Base-by-base conservation (phyloP, 2,113 vertebrate species). In the Myotis lucifugus region DNA sequence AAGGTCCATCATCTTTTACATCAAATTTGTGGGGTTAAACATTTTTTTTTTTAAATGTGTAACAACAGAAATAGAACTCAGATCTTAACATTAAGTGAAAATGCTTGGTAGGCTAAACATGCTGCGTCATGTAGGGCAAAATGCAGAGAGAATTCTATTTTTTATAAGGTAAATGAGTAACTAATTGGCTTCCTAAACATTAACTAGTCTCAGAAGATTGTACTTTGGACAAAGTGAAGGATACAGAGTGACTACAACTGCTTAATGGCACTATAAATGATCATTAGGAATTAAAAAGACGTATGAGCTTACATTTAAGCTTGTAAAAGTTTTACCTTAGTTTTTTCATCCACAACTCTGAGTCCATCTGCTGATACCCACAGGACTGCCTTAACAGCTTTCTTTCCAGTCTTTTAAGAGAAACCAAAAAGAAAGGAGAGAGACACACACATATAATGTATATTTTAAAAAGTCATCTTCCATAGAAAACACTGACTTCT, bases 291-390 rank as follows among this genome's bases (percentile, higher is more conserved):
- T 66, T 37, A 46, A 96, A 78, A 77, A 84, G 72, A 88, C 27
- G 86, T 0, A 89, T 6, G 73, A 78, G 73, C 12, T 92, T 50
- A 72, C 86, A 95, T 10, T 73, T 90, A 94, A 69, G 34, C 69
- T 52, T 74, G 77, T 29, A 59, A 88, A 96, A 96, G 64, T 93
- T 98, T 98, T 98, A 99, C 99, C 99, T 99, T 99, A 86, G 99
- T 99, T 98, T 99, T 99, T 97, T 99, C 99, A 95, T 99, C 99
- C 92, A 99, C 99, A 32, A 99, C 99, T 87, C 99, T 98, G 88
- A 99, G 99, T 97, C 99, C 99, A 92, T 99, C 99, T 34, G 99
- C 99, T 0, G 99, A 99, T 86, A 99, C 99, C 99, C 99, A 99
- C 83, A 99, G 97, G 97, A 99, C 99, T 2, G 99, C 99, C 82